Evolutionary conservation across 2,113 vertebrate species (phyloP), one percentile per base, ranked within the genome.

Genomic region (Chinchilla lanigera): DNA sequence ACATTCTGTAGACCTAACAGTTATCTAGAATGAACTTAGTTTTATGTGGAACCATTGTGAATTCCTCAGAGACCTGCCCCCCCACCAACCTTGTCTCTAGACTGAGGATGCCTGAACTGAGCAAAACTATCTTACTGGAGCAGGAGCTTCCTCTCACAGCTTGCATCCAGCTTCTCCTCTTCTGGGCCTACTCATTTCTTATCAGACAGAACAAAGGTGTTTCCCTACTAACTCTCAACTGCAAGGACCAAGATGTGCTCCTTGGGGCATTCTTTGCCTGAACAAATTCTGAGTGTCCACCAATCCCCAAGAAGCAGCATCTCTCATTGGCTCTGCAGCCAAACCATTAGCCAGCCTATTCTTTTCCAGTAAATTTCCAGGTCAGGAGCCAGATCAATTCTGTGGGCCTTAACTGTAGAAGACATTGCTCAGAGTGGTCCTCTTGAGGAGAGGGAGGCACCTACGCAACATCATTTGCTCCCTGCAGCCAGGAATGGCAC

Each of bases 341-440:
- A 87, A 81, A 77, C 38, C 50, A 52, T 77, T 35, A 92, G 75
- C 88, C 75, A 93, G 69, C 13, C 41, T 93, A 52, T 33, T 94
- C 11, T 90, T 90, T 92, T 87, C 47, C 30, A 20, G 7, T 89
- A 86, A 69, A 78, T 94, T 91, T 94, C 44, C 19, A 16, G 41
- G 41, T 38, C 9, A 1, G n/a, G 73, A 92, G 56, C 89, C 52
- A 93, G 47, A 82, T 1, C 41, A 67, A 71, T 86, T 63, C 61
- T 52, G 20, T 19, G 63, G 90, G 61, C 41, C 56, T 71, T 50
- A 52, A 26, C 50, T 65, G 44, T 54, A 85, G 28, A 69, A 85
- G 84, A 86, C 54, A 35, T 41, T 58, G 56, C 67, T 69, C 67
- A 75, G 14, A 93, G 30, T 9, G 71, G 56, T 56, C 35, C 52